Evolutionary conservation across 2,888 invertebrate species (phyloP).

Genomic region (Blastobasis adustella): DNA sequence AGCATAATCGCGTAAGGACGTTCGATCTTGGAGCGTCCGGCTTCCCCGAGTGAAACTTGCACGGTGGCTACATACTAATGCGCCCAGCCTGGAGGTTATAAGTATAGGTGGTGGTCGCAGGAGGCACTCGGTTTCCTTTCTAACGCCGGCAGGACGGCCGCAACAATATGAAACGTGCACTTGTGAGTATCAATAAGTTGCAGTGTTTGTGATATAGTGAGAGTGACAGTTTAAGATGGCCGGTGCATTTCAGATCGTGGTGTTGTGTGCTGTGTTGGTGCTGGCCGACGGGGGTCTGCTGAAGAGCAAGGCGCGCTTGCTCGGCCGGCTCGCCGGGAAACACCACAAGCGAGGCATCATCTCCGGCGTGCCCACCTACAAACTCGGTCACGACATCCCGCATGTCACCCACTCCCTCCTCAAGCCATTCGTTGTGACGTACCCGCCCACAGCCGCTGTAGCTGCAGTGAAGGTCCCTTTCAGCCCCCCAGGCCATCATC

Average conservation of each 20-base stretch:
- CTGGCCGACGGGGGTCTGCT: slow-evolving; percentile 47
- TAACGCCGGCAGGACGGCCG: slow-evolving; percentile 44
- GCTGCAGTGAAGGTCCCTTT: slow-evolving; percentile 62
- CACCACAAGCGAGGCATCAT: slow-evolving; percentile 61
- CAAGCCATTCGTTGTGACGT: slow-evolving; percentile 62
- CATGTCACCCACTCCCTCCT: slow-evolving; percentile 62
- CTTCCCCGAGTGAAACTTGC: slow-evolving; percentile 54
- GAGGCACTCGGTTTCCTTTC: not conserved
- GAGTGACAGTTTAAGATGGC: slow-evolving; percentile 26
- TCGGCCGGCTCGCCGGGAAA: slow-evolving; percentile 37
- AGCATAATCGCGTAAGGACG: slow-evolving; percentile 53
- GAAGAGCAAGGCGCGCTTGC: slow-evolving; percentile 43
- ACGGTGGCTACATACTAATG: slow-evolving; percentile 62
- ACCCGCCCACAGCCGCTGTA: slow-evolving; percentile 61
- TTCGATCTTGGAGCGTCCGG: slow-evolving; percentile 45
- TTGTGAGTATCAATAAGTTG: slow-evolving; percentile 40
- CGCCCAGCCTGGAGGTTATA: slow-evolving; percentile 50
- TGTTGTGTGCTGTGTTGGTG: slow-evolving; percentile 43
- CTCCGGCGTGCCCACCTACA: slow-evolving; percentile 58
- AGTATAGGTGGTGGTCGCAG: slow-evolving; percentile 54
- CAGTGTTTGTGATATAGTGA: slow-evolving; percentile 7
- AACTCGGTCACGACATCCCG: slow-evolving; percentile 65
- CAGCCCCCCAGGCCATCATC: slow-evolving; percentile 38
- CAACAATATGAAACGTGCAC: slow-evolving; percentile 45
- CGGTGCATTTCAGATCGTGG: slow-evolving; percentile 57